These are phyloP conservation scores for Zelleria hepariella DNA, from an alignment of 2,888 invertebrate species.

Conservation along the genomic window DNA sequence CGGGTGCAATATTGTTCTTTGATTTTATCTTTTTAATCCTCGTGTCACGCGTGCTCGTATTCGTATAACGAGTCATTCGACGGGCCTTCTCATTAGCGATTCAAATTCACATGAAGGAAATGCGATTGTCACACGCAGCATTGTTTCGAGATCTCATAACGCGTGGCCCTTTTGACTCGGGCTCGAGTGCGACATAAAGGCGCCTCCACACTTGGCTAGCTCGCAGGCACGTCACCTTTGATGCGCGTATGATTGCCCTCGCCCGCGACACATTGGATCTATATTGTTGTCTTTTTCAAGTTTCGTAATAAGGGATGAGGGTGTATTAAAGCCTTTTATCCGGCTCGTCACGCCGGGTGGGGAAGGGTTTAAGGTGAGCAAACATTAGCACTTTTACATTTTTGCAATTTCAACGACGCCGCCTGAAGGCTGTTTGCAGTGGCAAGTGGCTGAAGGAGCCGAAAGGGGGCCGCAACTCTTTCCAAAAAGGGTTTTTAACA, in stretches of 20 bases:
- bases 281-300: slow-evolving; percentile 74
- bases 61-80: slow-evolving; percentile 31
- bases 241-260: slow-evolving; percentile 71
- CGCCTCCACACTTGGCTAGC: slow-evolving; percentile 63
- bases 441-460: slow-evolving; percentile 40
- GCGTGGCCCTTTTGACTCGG: slow-evolving; percentile 62
- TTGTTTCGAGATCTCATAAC: slow-evolving; percentile 69
- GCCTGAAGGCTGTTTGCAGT: slow-evolving; percentile 59
- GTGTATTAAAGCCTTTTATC: slow-evolving; percentile 74
- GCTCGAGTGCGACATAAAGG: slow-evolving; percentile 51
- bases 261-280: slow-evolving; percentile 72
- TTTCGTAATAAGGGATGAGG: slow-evolving; percentile 73
- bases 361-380: slow-evolving; percentile 71
- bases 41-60: slow-evolving; percentile 21
- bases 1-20: background rate
- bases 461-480: slow-evolving; percentile 12
- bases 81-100: slow-evolving; percentile 59
- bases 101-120: slow-evolving; percentile 63
- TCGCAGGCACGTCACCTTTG: slow-evolving; percentile 60
- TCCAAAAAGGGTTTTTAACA: background rate
- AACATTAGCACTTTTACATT: slow-evolving; percentile 73
- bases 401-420: slow-evolving; percentile 69
- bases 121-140: slow-evolving; percentile 65
- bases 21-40: background rate
- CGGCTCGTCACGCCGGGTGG: slow-evolving; percentile 71